Percentiles rank a stretch among this genome's conserved stretches.
These are phyloP conservation scores for Caerostris darwini DNA, from an alignment of 1,140 invertebrate species.

Conservation along the genomic window DNA sequence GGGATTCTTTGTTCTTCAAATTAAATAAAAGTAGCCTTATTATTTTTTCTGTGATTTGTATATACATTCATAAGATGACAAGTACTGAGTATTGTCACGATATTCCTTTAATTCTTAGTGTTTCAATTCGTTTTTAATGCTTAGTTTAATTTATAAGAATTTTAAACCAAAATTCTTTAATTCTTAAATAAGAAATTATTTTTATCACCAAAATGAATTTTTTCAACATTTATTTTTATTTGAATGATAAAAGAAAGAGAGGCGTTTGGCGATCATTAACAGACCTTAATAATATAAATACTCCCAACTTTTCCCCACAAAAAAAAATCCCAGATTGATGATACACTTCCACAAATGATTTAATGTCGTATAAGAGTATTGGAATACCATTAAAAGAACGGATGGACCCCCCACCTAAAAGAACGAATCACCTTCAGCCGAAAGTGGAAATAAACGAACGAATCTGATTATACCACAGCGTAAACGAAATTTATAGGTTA, in stretches of 20 bases:
- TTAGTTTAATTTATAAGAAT: too few species aligned
- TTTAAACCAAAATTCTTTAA: too few species aligned
- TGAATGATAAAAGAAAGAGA: neutral
- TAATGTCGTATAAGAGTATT: neutral
- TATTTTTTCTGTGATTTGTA: too few species aligned
- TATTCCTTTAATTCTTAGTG: too few species aligned
- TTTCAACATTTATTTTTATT: too few species aligned
- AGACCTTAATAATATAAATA: neutral
- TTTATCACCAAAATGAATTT: too few species aligned
- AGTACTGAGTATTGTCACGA: too few species aligned
- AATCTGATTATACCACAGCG: neutral
- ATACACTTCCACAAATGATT: neutral
- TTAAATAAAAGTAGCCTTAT: too few species aligned
- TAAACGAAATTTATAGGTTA: neutral
- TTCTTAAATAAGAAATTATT: too few species aligned
- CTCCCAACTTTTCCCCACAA: neutral
- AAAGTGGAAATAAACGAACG: neutral
- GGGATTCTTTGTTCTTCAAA: too few species aligned
- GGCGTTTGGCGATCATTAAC: neutral
- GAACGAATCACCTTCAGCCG: neutral
- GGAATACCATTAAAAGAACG: conserved; percentile 7
- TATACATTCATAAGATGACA: too few species aligned
- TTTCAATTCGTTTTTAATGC: too few species aligned
- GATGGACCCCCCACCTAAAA: neutral
- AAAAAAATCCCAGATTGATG: neutral